phyloP scores from a whole-genome alignment of 2,113 vertebrate species.

The Chlorodrepanis virens region DNA sequence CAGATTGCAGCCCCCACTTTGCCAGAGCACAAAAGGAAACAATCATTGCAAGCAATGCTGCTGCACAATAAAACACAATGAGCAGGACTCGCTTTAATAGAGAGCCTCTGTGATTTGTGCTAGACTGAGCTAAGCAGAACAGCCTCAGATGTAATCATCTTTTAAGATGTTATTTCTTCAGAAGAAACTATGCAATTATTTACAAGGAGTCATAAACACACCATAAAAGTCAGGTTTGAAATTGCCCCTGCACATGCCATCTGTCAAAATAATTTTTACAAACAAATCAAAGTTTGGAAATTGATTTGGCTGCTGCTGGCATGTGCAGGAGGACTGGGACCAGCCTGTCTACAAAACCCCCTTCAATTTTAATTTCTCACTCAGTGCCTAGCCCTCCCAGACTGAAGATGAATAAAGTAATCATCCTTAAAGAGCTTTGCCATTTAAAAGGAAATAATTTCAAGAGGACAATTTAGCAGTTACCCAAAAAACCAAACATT shows the following conservation, averaged over 20 bases:
- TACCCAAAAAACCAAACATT: not conserved
- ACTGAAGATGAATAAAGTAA: constrained; percentile 14
- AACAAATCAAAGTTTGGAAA: not conserved
- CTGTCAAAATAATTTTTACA: constrained; percentile 20
- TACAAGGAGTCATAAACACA: not conserved
- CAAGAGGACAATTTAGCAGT: not conserved
- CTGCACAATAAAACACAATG: not conserved
- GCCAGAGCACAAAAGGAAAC: not conserved
- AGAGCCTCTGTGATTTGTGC: not conserved
- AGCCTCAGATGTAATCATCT: constrained; percentile 9
- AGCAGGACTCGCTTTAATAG: not conserved
- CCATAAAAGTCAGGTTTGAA: not conserved
- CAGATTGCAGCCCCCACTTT: not conserved
- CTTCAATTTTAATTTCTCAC: not conserved
- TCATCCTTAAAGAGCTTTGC: not conserved
- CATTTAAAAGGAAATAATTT: not conserved
- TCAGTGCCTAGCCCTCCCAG: not conserved
- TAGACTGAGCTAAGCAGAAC: not conserved
- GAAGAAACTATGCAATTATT: not conserved
- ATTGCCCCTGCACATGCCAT: not conserved
- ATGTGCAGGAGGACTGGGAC: not conserved
- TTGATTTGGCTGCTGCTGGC: not conserved
- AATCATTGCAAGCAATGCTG: not conserved
- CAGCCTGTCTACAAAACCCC: not conserved
- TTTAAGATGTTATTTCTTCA: not conserved